Evolutionary conservation across 1,140 invertebrate genomes (phyloP).

Genomic region (Drosophila willistoni): DNA sequence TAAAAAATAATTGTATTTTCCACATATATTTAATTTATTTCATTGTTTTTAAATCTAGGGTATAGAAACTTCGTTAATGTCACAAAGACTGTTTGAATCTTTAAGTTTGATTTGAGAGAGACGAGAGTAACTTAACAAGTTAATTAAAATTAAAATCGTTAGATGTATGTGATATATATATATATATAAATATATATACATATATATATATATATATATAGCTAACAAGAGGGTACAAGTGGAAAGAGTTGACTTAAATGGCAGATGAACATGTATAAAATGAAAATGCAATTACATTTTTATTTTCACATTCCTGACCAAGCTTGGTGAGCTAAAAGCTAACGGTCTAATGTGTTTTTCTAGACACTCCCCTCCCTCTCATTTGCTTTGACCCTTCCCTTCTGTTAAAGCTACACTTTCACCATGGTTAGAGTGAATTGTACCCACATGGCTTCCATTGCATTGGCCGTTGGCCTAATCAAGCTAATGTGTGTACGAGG

Average conservation of each 20-base stretch:
- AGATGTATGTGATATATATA: background rate
- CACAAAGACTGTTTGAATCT: background rate
- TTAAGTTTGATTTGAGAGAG: background rate
- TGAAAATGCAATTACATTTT: constrained; percentile 58
- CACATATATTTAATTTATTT: too few species aligned
- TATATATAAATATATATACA: background rate
- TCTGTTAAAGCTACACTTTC: background rate
- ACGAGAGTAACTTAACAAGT: background rate
- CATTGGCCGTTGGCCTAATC: constrained; percentile 57
- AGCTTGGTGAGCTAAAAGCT: constrained; percentile 42
- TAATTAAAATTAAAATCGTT: constrained; percentile 6
- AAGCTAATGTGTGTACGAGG: constrained; percentile 49
- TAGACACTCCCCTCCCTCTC: background rate
- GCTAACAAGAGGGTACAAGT: background rate
- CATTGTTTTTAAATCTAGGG: background rate
- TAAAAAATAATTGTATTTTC: too few species aligned
- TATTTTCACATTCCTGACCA: constrained; percentile 51
- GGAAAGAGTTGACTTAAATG: constrained; percentile 4
- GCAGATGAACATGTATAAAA: constrained; percentile 35
- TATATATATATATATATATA: background rate
- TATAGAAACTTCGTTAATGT: background rate
- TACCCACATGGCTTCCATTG: constrained; percentile 17
- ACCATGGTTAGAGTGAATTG: constrained; percentile 3
- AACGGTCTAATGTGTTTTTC: constrained; percentile 38
- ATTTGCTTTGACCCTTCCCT: background rate